These are phyloP conservation scores for Onychomys arenicola DNA, from an alignment of 2,797 vertebrate species.

Conservation along the genomic window DNA sequence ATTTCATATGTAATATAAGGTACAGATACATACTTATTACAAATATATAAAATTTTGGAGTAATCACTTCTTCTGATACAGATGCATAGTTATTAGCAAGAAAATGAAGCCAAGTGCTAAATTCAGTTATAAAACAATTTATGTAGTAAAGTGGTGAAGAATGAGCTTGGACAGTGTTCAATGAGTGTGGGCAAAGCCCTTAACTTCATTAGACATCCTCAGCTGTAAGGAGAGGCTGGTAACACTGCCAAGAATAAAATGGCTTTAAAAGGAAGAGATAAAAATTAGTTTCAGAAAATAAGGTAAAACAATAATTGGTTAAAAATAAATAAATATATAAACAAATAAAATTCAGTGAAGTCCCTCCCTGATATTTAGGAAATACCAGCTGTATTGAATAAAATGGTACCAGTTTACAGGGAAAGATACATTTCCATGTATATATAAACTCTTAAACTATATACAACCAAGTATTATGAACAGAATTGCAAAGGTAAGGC, in stretches of 20 bases:
- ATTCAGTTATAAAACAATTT: neutral
- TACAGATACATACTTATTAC: neutral
- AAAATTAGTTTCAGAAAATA: constrained; percentile 29
- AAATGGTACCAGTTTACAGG: neutral
- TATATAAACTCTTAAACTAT: neutral
- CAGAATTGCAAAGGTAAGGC: neutral
- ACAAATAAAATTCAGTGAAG: neutral
- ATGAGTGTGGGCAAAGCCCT: neutral
- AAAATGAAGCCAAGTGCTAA: constrained; percentile 9
- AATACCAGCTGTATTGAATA: neutral
- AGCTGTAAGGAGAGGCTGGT: neutral
- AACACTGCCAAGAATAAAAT: neutral
- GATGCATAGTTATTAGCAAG: neutral
- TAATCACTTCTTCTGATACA: neutral
- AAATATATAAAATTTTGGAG: neutral
- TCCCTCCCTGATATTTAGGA: neutral
- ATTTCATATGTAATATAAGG: neutral
- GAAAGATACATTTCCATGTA: neutral
- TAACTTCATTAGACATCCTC: neutral
- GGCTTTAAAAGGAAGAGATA: neutral
- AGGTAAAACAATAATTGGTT: neutral
- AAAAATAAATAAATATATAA: neutral
- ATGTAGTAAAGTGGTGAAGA: neutral
- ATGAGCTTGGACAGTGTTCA: neutral
- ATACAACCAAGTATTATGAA: constrained; percentile 33